phyloP scores from a whole-genome alignment of 2,888 invertebrate species.

The Neoascia interrupta region DNA sequence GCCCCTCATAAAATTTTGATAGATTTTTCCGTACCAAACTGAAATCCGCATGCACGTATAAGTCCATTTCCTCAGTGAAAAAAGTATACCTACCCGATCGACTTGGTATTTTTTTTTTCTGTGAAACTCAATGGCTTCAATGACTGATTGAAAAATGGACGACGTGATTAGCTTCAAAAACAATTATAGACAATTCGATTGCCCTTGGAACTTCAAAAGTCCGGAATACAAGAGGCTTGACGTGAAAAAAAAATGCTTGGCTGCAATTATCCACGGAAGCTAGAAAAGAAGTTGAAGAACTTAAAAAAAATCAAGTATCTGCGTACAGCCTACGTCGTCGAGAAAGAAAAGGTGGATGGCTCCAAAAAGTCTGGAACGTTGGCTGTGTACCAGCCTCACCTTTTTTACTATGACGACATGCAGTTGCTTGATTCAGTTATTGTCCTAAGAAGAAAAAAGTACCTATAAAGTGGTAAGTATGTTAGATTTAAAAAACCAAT shows the following conservation, averaged over 20 bases:
- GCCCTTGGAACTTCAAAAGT: conserved; percentile 65
- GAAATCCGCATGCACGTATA: too few species aligned
- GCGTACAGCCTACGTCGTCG: conserved; percentile 63
- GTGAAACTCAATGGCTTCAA: too few species aligned
- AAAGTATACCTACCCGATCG: too few species aligned
- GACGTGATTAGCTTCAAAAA: conserved; percentile 10
- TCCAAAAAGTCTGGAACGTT: conserved; percentile 8
- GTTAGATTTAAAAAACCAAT: too few species aligned
- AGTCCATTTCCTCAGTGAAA: too few species aligned
- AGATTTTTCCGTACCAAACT: too few species aligned
- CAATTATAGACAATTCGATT: conserved; percentile 58
- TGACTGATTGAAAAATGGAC: conserved; percentile 38
- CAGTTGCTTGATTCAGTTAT: conserved; percentile 59
- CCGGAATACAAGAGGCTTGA: conserved; percentile 63
- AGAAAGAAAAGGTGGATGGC: conserved; percentile 66
- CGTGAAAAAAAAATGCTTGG: conserved; percentile 63
- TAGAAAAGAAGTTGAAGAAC: too few species aligned
- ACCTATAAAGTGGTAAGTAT: too few species aligned
- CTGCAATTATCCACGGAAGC: conserved; percentile 48
- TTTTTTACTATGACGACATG: conserved; percentile 66
- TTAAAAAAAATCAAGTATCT: conserved; percentile 71
- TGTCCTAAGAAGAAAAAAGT: conserved; percentile 14
- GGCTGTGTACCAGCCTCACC: conserved; percentile 35
- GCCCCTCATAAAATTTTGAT: too few species aligned
- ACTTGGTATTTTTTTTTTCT: too few species aligned